Base-by-base conservation (phyloP, 1,140 invertebrate species). In the Akabosia matsudoensis region DNA sequence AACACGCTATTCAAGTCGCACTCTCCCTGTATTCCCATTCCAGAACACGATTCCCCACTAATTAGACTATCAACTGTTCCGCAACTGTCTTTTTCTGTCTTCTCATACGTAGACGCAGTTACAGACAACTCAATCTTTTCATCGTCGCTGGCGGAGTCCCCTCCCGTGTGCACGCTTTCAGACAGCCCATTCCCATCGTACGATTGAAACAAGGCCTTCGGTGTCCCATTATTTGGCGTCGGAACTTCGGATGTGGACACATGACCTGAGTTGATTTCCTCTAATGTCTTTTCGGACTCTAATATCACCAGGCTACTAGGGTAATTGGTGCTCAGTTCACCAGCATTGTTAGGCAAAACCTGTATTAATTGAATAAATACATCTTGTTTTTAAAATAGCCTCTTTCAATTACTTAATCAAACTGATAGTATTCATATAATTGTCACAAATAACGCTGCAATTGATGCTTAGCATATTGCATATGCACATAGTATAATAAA, bases 311-410 rank as follows among this genome's bases (percentile, higher is more conserved):
- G 86, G 74, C 90, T 88, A 80, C 88, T 89, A 45, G 92, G 92
- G 85, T 93, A 94, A 76, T 92, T 89, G 56, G 88, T 86, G 84
- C 91, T 90, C n/a, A 93, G 84, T 81, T 91, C 88, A n/a, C 92
- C 92, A 78, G 84, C 86, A 31, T 84, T 84, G 82, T 93, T 93
- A 61, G 88, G 87, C 77, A 93, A 83, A 18, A 88, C 81, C 87
- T 88, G 75, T 70, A 83, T n/a, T n/a, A n/a, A n/a, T n/a, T n/a
- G n/a, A n/a, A n/a, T n/a, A n/a, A n/a, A n/a, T n/a, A n/a, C n/a
- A n/a, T n/a, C n/a, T n/a, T n/a, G n/a, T n/a, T n/a, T n/a, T n/a
- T n/a, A n/a, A n/a, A n/a, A n/a, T n/a, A n/a, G n/a, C n/a, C n/a
- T n/a, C n/a, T n/a, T n/a, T n/a, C n/a, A n/a, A n/a, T n/a, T n/a